Conservation (phyloP, 2,888 invertebrate species). For the Thymelicus lineola region DNA sequence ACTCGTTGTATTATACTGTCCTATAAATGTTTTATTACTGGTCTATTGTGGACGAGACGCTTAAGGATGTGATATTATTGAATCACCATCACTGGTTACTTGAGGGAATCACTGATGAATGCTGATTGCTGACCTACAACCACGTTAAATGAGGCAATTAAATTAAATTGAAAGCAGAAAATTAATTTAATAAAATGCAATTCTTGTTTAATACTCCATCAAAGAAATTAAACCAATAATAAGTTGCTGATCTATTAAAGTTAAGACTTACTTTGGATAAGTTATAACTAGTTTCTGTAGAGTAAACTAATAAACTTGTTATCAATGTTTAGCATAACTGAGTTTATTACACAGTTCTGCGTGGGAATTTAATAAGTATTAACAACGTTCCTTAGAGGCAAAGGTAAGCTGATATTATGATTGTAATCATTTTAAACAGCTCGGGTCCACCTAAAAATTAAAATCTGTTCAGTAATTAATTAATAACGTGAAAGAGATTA, state of each 20-base stretch:
- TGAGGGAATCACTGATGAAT: slow-evolving; percentile 14
- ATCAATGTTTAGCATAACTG: slow-evolving; percentile 6
- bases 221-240: background rate
- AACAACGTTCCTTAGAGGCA: no score
- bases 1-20: no score
- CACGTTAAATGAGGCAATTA: background rate
- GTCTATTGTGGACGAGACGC: background rate
- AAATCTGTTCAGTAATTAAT: no score
- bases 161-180: slow-evolving; percentile 9
- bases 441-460: no score
- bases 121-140: slow-evolving; percentile 10
- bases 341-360: no score
- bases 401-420: no score
- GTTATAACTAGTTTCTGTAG: no score
- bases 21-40: background rate
- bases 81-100: slow-evolving; percentile 9
- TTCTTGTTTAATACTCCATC: background rate
- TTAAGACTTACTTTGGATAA: no score
- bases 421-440: no score
- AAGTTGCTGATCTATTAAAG: no score
- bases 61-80: slow-evolving; percentile 20
- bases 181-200: background rate
- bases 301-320: slow-evolving; percentile 1
- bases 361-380: no score
- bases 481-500: no score